Conservation (phyloP, 2,797 vertebrate genomes). For the Cheirogaleus major region DNA sequence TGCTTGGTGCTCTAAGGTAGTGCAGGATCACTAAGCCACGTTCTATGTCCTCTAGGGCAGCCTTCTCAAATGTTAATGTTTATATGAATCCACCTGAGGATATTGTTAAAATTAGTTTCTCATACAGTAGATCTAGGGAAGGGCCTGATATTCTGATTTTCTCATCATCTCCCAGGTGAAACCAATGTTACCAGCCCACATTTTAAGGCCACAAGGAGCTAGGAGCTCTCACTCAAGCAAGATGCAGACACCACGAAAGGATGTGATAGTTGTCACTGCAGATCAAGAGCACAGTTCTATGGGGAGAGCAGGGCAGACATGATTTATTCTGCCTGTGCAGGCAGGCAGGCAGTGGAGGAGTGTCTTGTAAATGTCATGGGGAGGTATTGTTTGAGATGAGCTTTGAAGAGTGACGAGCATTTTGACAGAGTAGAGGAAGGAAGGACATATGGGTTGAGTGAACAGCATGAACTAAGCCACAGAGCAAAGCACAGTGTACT, state of each 20-base stretch:
- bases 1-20: neutral
- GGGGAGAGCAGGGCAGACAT: neutral
- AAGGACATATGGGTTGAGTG: neutral
- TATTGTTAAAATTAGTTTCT: neutral
- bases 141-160: neutral
- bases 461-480: neutral
- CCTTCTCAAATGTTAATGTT: neutral
- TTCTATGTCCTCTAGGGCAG: neutral
- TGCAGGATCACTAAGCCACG: neutral
- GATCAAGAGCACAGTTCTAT: neutral
- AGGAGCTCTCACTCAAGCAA: neutral
- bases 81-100: neutral
- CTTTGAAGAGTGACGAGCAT: neutral
- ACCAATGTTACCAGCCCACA: neutral
- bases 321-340: neutral
- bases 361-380: neutral
- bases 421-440: neutral
- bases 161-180: neutral
- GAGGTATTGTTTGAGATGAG: neutral
- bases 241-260: neutral
- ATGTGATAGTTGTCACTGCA: neutral
- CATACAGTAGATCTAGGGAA: neutral
- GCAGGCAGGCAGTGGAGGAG: neutral
- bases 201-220: neutral
- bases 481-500: rapidly evolving